Evolutionary conservation across 1,140 invertebrate species (phyloP).

Genomic region (Portunus trituberculatus): DNA sequence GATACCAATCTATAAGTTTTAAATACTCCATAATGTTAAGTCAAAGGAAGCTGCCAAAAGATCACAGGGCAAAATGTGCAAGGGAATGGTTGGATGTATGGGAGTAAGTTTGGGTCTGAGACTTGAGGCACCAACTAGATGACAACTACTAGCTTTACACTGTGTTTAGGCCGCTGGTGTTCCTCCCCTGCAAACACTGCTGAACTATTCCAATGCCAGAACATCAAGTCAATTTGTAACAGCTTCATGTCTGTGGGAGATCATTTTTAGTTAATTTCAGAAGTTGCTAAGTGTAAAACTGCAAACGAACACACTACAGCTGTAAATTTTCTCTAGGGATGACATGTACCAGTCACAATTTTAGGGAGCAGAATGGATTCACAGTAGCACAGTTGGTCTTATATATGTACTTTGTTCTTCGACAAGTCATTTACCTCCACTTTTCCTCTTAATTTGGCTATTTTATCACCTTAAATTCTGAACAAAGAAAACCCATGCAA

Average conservation of each 20-base stretch:
- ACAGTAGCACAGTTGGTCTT: background rate
- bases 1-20: background rate
- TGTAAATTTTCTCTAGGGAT: background rate
- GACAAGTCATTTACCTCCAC: background rate
- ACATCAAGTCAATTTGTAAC: background rate
- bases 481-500: background rate
- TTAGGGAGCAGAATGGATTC: background rate
- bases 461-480: too few species aligned
- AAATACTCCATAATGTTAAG: too few species aligned
- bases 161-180: background rate
- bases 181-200: background rate
- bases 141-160: conserved; percentile 10
- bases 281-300: background rate
- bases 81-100: background rate
- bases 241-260: background rate
- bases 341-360: background rate
- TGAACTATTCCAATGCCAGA: background rate
- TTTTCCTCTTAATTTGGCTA: background rate
- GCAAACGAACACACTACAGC: background rate
- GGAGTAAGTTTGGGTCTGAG: background rate
- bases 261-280: background rate
- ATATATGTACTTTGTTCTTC: background rate
- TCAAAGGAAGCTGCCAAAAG: background rate
- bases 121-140: background rate
- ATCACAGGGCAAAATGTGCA: background rate